Conservation (phyloP, 2,797 vertebrate genomes). For the Peromyscus attwateri region DNA sequence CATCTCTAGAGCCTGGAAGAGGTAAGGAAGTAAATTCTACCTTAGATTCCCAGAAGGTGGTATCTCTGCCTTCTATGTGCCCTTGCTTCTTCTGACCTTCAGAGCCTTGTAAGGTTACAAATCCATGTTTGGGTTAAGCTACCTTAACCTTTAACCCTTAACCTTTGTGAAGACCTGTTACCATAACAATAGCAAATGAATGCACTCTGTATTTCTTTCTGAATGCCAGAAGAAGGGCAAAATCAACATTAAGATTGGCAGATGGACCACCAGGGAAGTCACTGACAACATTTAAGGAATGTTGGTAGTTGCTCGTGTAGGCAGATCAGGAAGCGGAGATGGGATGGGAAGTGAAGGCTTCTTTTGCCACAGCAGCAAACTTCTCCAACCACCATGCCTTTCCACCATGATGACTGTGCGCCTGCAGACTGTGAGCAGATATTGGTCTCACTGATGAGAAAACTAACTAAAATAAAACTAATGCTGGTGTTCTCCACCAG, state of each 20-base stretch:
- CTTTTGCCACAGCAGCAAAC: not conserved
- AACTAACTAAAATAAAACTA: not conserved
- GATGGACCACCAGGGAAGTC: not conserved
- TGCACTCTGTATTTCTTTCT: rapidly evolving
- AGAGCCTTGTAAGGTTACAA: not conserved
- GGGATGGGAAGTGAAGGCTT: not conserved
- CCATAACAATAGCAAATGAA: not conserved
- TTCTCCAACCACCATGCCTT: not conserved
- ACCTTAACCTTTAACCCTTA: not conserved
- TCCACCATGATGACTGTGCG: no score
- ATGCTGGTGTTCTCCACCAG: not conserved
- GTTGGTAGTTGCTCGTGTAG: not conserved
- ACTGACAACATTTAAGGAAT: not conserved
- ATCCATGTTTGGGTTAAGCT: not conserved
- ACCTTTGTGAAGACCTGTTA: not conserved
- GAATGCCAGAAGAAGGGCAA: not conserved
- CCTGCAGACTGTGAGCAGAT: not conserved
- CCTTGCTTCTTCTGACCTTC: not conserved
- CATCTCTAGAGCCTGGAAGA: not conserved
- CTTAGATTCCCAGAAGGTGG: rapidly evolving
- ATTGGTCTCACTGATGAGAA: not conserved
- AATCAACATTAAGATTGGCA: rapidly evolving
- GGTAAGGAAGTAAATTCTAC: rapidly evolving
- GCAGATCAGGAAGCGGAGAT: not conserved
- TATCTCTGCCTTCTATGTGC: rapidly evolving